A percentile compares a stretch with the other conserved stretches of the same genome.
These are phyloP conservation scores for Hylyphantes graminicola DNA, from an alignment of 1,140 invertebrate species.

Conservation along the genomic window DNA sequence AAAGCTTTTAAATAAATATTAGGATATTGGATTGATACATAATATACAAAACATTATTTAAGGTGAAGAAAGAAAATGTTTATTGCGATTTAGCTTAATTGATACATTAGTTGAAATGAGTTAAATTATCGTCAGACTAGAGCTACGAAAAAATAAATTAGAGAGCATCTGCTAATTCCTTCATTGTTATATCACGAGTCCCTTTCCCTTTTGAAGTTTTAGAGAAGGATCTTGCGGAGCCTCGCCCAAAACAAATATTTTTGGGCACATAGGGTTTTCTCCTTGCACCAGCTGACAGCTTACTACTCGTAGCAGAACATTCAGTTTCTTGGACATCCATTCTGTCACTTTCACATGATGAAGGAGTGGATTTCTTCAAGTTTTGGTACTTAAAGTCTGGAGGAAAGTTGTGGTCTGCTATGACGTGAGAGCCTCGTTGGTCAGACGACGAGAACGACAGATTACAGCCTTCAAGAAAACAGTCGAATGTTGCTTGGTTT, in stretches of 20 bases:
- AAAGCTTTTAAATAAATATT: too few relatives aligned
- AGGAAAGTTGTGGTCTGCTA: constrained; percentile 44
- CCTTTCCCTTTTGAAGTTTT: not conserved
- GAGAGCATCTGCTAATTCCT: constrained; percentile 46
- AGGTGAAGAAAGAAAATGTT: too few relatives aligned
- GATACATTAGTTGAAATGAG: too few relatives aligned
- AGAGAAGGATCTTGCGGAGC: constrained; percentile 28
- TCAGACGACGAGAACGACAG: not conserved
- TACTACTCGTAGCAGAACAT: not conserved
- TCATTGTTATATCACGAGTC: constrained; percentile 35
- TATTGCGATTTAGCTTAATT: too few relatives aligned
- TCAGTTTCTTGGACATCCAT: constrained; percentile 26
- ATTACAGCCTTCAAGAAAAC: constrained; percentile 42
- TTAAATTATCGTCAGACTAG: too few relatives aligned
- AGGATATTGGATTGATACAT: too few relatives aligned
- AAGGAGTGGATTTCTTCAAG: not conserved
- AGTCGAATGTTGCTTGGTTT: constrained; percentile 11
- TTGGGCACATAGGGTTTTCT: constrained; percentile 20
- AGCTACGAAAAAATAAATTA: not conserved
- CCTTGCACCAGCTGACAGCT: not conserved
- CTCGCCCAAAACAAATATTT: constrained; percentile 47
- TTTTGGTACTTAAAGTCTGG: constrained; percentile 27
- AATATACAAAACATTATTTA: too few relatives aligned
- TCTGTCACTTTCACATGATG: not conserved
- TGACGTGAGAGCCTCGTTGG: constrained; percentile 16